These are phyloP conservation scores for Phytoseiulus persimilis DNA, from an alignment of 2,888 invertebrate genomes.

Conservation along the genomic window DNA sequence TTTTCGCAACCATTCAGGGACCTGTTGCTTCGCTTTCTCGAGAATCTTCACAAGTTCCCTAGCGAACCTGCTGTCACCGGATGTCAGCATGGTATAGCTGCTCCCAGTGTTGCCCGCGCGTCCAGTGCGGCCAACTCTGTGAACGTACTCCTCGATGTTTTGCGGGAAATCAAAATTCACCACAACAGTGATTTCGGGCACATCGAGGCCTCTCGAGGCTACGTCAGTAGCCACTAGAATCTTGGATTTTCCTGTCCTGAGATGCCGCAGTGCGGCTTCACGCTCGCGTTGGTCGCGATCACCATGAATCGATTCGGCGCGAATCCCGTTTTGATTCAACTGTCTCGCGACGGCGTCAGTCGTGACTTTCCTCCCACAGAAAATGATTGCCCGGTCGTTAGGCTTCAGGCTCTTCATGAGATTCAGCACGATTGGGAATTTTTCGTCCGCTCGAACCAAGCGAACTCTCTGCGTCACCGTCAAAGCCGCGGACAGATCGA, in stretches of 20 bases:
- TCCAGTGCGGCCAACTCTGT: constrained; percentile 89
- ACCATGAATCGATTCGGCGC: constrained; percentile 76
- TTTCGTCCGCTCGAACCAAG: constrained; percentile 64
- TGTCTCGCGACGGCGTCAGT: constrained; percentile 77
- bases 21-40: constrained; percentile 67
- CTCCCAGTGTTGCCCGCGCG: constrained; percentile 77
- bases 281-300: constrained; percentile 66
- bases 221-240: constrained; percentile 90
- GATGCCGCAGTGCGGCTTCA: constrained; percentile 66
- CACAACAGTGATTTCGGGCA: constrained; percentile 68
- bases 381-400: constrained; percentile 75
- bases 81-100: constrained; percentile 70
- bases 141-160: constrained; percentile 91
- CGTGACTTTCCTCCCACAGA: constrained; percentile 73
- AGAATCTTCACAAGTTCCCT: constrained; percentile 71
- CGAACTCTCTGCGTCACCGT: constrained; percentile 71
- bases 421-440: constrained; percentile 58
- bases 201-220: constrained; percentile 86
- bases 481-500: constrained; percentile 78
- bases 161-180: constrained; percentile 80
- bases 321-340: constrained; percentile 61
- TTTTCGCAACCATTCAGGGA: background rate
- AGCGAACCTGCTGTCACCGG: constrained; percentile 71
- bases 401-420: constrained; percentile 47
- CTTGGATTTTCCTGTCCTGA: constrained; percentile 66